Base-by-base conservation (phyloP, 2,888 invertebrate genomes). In the Cylloceria caligata region DNA sequence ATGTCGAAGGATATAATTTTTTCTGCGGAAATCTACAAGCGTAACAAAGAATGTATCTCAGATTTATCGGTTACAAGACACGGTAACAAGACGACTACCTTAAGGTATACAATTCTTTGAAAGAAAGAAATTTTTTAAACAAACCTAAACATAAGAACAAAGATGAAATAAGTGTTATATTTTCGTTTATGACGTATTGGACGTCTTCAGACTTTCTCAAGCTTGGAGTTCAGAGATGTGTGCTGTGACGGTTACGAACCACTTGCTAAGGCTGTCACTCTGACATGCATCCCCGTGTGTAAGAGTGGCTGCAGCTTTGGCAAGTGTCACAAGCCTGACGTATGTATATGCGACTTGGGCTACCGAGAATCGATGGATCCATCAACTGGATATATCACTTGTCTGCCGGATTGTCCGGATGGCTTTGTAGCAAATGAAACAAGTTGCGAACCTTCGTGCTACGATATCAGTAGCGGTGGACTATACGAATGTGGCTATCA, bases 371-470 rank as follows among this genome's bases (percentile, higher is more conserved):
- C n/a, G 42, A 60, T 45, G 16, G 27, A 80, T 52, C 13, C 34
- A 24, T 24, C 24, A 9, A 77, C 49, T 16, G 45, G 47, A 13
- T 30, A 47, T 16, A 60, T 64, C 5, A 42, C 82, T 39, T 93
- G 93, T 79, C 75, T 78, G 9, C 92, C 93, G 0, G 74, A 88
- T 2, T 93, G 93, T 83, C 57, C 84, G 0, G 78, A 82, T 21
- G 86, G 87, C 0, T 94, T 88, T 0, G 89, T 89, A 73, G 5
- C 57, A 11, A 39, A 7, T 0, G 47, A 83, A 30, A 34, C 45
- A 9, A 45, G 34, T 13, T 83, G 84, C 62, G 13, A 55, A 0
- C 81, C 83, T 2, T 60, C 49, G 0, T 84, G 84, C 74, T 2
- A 0, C 3, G 11, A 3, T 1, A 5, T 64, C 1, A 39, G 9